Base-by-base conservation (phyloP, 2,113 vertebrate species). In the Brachyhypopomus gauderio region DNA sequence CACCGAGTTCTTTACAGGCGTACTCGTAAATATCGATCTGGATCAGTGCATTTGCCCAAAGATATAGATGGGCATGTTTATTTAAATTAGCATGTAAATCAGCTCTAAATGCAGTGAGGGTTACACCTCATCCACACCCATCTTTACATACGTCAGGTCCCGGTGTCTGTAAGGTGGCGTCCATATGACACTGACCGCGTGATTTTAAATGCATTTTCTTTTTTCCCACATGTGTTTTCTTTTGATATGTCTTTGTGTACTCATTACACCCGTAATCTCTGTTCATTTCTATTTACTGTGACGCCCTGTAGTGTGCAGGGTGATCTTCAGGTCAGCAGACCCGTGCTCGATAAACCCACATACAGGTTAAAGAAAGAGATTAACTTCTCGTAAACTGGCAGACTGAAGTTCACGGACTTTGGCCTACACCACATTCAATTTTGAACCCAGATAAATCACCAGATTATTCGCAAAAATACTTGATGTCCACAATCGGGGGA, bases 371-470 rank as follows among this genome's bases (percentile, higher is more conserved):
- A 73, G 70, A n/a, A 23, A 11, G n/a, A 81, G 76, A 82, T 75
- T 66, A 79, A 55, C 36, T 77, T 80, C 72, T 76, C 38, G 30
- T 75, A 83, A 77, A 73, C 60, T 77, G 58, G 25, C 16, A 4
- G 73, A 22, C 56, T 59, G 8, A 4, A 48, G 73, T 84, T 84
- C 75, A 79, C 34, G 72, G 70, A 75, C 45, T 52, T 81, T 58
- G 67, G 70, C 59, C 5, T 19, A 27, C 7, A 2, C 74, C 25
- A 9, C 77, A 12, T 3, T 36, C 17, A 75, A 41, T 20, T 83
- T 77, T 83, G 56, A 85, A 72, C 77, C 27, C 73, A 80, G 36
- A 73, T 73, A 83, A 80, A 85, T 80, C 73, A 80, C 11, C 14
- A 69, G 52, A 66, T 80, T 80, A 55, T 80, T 85, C 48, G 16